Evolutionary conservation across 2,888 invertebrate species (phyloP).

Genomic region (Ephialtes manifestator): DNA sequence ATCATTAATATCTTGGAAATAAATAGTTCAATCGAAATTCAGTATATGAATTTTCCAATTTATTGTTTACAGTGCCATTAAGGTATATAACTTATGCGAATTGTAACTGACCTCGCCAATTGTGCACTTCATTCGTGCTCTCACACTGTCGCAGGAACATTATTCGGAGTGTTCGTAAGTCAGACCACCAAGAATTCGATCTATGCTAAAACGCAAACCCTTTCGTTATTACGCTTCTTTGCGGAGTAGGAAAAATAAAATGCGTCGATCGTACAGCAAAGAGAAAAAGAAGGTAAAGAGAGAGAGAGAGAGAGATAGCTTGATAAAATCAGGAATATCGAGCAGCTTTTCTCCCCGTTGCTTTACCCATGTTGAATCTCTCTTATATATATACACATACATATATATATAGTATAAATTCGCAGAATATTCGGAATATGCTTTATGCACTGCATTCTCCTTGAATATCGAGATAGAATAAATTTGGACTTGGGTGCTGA

Average conservation of each 20-base stretch:
- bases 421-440: constrained; percentile 38
- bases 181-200: constrained; percentile 26
- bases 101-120: background rate
- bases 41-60: too few relatives aligned
- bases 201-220: constrained; percentile 14
- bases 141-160: background rate
- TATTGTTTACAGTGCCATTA: too few relatives aligned
- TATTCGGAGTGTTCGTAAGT: background rate
- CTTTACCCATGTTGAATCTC: constrained; percentile 17
- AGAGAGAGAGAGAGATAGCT: background rate
- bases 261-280: constrained; percentile 9
- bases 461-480: constrained; percentile 55
- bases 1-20: too few relatives aligned
- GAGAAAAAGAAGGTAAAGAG: background rate
- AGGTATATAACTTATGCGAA: background rate
- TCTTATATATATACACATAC: constrained; percentile 32
- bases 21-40: too few relatives aligned
- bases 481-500: constrained; percentile 37
- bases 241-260: constrained; percentile 47
- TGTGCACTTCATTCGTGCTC: background rate
- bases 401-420: constrained; percentile 33
- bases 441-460: constrained; percentile 19
- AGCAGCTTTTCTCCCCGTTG: constrained; percentile 33
- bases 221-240: constrained; percentile 41
- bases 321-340: constrained; percentile 55